Conservation (phyloP, 1,140 invertebrate species). For the Elymnias hypermnestra region DNA sequence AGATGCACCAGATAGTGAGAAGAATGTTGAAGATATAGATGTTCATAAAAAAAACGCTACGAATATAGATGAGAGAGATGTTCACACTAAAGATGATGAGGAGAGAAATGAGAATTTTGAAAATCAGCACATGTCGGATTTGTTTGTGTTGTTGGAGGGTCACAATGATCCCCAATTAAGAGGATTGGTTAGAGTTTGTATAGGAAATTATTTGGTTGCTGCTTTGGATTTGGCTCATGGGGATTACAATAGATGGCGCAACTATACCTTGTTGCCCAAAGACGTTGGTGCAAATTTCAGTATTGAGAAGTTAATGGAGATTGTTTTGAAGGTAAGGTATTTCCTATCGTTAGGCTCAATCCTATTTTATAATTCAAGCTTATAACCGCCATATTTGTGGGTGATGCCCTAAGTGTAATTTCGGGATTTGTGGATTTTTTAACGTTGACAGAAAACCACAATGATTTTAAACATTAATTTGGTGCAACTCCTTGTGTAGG, state of each 20-base stretch:
- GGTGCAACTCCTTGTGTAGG: too few species aligned
- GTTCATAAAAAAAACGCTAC: too few species aligned
- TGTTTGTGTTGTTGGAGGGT: conserved; percentile 80
- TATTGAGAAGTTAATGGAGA: conserved; percentile 73
- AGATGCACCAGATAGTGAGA: conserved; percentile 8
- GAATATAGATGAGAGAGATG: too few species aligned
- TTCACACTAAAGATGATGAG: neutral
- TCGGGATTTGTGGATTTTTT: too few species aligned
- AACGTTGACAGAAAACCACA: too few species aligned
- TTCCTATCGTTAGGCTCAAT: too few species aligned
- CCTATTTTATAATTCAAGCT: too few species aligned
- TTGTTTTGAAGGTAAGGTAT: conserved; percentile 73
- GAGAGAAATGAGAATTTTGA: conserved; percentile 39
- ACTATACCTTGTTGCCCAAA: conserved; percentile 44
- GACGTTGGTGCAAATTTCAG: conserved; percentile 52
- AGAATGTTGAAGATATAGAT: conserved; percentile 13
- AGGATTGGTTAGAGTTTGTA: conserved; percentile 81
- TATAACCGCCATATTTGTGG: too few species aligned
- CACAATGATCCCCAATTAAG: conserved; percentile 90
- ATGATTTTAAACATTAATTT: too few species aligned
- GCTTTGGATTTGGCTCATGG: conserved; percentile 78
- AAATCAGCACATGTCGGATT: conserved; percentile 80
- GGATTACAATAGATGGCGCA: conserved; percentile 74
- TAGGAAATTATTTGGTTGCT: conserved; percentile 82
- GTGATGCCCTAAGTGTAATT: too few species aligned